Percentiles rank a stretch among this genome's conserved stretches.
These are phyloP conservation scores for Mechanitis messenoides DNA, from an alignment of 2,888 invertebrate genomes.

Conservation along the genomic window DNA sequence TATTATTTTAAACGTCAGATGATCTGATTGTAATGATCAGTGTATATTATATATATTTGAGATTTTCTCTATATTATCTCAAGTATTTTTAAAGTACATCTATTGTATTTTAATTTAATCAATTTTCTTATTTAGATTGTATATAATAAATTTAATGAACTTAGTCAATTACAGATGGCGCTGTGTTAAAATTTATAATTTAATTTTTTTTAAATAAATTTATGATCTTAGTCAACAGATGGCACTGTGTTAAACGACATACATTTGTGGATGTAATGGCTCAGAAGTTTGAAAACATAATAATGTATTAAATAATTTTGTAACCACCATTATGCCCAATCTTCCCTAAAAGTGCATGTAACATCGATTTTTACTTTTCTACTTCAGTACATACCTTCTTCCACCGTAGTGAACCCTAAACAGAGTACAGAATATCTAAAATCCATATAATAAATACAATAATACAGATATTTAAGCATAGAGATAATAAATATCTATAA, in stretches of 20 bases:
- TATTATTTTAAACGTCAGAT: too few relatives aligned
- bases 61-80: too few relatives aligned
- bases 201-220: too few relatives aligned
- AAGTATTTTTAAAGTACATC: too few relatives aligned
- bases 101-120: too few relatives aligned
- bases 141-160: neutral
- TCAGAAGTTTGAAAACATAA: constrained; percentile 1
- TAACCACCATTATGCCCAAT: neutral
- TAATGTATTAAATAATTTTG: neutral
- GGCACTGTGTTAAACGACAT: neutral
- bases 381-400: constrained; percentile 62
- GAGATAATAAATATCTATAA: neutral
- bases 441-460: constrained; percentile 21
- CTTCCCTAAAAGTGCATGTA: constrained; percentile 21
- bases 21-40: too few relatives aligned
- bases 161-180: neutral
- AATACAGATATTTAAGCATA: constrained; percentile 2
- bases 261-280: neutral
- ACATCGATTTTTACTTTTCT: constrained; percentile 30
- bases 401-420: constrained; percentile 63
- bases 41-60: too few relatives aligned
- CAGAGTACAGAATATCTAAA: constrained; percentile 40
- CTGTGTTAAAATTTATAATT: neutral
- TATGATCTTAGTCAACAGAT: neutral
- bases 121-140: too few relatives aligned